phyloP scores from a whole-genome alignment of 1,140 invertebrate genomes.

The Magallana gigas region DNA sequence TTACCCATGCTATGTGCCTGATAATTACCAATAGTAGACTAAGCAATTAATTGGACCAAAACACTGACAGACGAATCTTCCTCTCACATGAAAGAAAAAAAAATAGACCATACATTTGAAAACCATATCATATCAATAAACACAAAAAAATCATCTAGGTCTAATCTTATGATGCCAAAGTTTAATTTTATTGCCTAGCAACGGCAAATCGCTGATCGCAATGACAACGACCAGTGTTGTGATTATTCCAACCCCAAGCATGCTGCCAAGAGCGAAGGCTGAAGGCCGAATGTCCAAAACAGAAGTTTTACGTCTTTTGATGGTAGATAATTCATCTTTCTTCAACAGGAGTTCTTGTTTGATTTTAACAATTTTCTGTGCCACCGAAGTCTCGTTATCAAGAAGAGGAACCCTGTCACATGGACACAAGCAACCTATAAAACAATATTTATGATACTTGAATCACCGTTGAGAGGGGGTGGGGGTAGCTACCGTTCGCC shows the following conservation, averaged over 20 bases:
- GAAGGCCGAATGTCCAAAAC: neutral
- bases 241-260: slow-evolving; percentile 5
- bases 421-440: neutral
- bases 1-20: no score
- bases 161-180: neutral
- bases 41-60: no score
- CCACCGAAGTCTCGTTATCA: neutral
- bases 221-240: neutral
- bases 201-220: neutral
- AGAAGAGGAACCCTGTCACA: neutral
- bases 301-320: neutral
- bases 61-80: no score
- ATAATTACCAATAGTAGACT: no score
- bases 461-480: no score
- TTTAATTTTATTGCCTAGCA: neutral
- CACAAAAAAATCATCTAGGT: neutral
- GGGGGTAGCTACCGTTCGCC: no score
- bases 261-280: neutral
- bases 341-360: neutral
- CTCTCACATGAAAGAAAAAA: no score
- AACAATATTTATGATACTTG: neutral
- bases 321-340: neutral
- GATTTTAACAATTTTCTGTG: neutral
- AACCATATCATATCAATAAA: neutral
- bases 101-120: no score